Conservation (phyloP, 2,888 invertebrate genomes). For the Drosophila percnosoma region DNA sequence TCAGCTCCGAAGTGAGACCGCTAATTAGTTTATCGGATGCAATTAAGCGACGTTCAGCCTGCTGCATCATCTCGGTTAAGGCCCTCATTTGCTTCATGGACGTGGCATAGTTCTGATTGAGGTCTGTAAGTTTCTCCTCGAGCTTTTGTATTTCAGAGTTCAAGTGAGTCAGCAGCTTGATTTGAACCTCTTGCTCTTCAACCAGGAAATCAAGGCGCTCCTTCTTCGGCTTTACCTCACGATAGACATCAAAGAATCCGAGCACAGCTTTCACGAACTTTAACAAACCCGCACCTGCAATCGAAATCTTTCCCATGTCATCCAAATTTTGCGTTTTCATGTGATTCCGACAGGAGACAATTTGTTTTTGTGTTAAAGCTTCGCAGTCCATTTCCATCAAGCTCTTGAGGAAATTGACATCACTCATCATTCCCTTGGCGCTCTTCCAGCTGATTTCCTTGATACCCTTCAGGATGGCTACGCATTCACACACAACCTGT, state of each 20-base stretch:
- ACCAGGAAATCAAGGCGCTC: slow-evolving; percentile 93
- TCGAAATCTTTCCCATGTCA: slow-evolving; percentile 93
- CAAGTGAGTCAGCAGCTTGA: slow-evolving; percentile 89
- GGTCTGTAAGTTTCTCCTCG: slow-evolving; percentile 88
- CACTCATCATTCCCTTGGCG: slow-evolving; percentile 96
- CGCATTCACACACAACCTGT: slow-evolving; percentile 95
- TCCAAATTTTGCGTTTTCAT: slow-evolving; percentile 90
- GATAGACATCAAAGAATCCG: slow-evolving; percentile 94
- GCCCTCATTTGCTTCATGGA: slow-evolving; percentile 88
- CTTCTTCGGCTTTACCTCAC: slow-evolving; percentile 93
- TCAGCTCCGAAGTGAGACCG: slow-evolving; percentile 93
- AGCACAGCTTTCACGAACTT: slow-evolving; percentile 94
- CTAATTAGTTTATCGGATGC: slow-evolving; percentile 95
- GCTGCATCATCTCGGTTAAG: slow-evolving; percentile 84
- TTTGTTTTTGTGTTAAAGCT: slow-evolving; percentile 89
- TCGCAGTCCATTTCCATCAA: slow-evolving; percentile 95
- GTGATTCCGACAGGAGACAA: slow-evolving; percentile 89
- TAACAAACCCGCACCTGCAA: slow-evolving; percentile 93
- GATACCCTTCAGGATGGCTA: slow-evolving; percentile 92
- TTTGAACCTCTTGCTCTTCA: slow-evolving; percentile 88
- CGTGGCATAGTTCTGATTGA: slow-evolving; percentile 91
- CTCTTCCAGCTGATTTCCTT: slow-evolving; percentile 96
- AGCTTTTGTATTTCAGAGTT: slow-evolving; percentile 90
- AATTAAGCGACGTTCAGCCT: slow-evolving; percentile 85
- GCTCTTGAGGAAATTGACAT: slow-evolving; percentile 91